Conservation (phyloP, 2,888 invertebrate genomes). For the Dryadula phaetusa region DNA sequence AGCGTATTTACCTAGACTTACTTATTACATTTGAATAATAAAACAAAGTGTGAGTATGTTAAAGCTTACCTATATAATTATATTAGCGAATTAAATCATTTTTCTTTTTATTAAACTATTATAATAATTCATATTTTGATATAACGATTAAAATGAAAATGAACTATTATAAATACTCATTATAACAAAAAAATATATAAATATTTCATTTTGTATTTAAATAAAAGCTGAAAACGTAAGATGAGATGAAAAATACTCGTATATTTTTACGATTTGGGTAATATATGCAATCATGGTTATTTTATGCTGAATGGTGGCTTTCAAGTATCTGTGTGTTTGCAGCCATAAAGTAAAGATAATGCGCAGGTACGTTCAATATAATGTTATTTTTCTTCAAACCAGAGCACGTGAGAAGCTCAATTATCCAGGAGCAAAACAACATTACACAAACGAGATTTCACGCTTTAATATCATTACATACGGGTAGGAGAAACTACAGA, state of each 20-base stretch:
- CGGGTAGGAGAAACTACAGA: conserved; percentile 12
- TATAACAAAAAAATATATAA: too few relatives aligned
- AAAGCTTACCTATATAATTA: too few relatives aligned
- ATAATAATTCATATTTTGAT: too few relatives aligned
- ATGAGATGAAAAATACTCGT: neutral
- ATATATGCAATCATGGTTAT: neutral
- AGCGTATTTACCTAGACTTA: too few relatives aligned
- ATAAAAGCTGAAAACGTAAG: too few relatives aligned
- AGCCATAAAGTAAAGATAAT: conserved; percentile 13
- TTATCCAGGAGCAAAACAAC: conserved; percentile 23
- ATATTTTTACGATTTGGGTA: conserved; percentile 4
- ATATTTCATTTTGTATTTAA: too few relatives aligned
- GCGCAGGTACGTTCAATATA: conserved; percentile 14
- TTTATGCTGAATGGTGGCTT: neutral
- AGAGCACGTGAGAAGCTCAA: conserved; percentile 17
- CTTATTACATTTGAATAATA: too few relatives aligned
- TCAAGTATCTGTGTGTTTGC: conserved; percentile 8
- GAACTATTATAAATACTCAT: too few relatives aligned
- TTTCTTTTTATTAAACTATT: too few relatives aligned
- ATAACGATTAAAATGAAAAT: too few relatives aligned
- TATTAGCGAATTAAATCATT: too few relatives aligned
- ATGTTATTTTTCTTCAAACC: conserved; percentile 19
- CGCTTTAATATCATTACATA: conserved; percentile 17
- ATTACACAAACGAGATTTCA: conserved; percentile 20
- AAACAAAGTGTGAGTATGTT: too few relatives aligned